Evolutionary conservation across 2,113 vertebrate species (phyloP).

Genomic region (Mustela nigripes): DNA sequence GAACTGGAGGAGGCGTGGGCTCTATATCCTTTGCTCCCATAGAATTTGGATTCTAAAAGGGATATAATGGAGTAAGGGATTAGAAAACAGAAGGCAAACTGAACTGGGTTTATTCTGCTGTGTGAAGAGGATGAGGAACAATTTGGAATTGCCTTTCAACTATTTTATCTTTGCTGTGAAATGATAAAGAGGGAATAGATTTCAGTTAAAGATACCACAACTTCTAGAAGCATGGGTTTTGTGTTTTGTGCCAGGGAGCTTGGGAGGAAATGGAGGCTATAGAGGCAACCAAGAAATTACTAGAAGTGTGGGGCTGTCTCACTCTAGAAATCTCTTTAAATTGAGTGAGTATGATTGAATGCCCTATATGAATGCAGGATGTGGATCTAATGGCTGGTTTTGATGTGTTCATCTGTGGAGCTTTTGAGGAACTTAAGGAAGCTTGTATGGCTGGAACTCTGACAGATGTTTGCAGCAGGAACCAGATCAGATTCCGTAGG

Average conservation of each 20-base stretch:
- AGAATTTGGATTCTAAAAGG: constrained; percentile 18
- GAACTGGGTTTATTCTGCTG: neutral
- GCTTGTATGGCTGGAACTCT: neutral
- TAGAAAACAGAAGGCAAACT: neutral
- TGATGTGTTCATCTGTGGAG: neutral
- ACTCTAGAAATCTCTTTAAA: neutral
- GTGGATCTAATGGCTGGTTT: neutral
- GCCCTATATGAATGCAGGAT: neutral
- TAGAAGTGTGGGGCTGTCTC: neutral
- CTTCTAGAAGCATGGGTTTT: neutral
- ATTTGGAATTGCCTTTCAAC: neutral
- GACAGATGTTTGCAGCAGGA: fast-evolving
- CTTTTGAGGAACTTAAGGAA: neutral
- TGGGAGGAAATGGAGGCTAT: neutral
- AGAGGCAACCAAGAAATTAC: neutral
- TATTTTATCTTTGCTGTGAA: neutral
- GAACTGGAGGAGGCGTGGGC: no score
- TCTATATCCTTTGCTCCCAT: neutral
- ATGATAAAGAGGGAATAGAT: neutral
- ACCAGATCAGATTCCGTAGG: neutral
- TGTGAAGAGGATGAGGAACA: neutral
- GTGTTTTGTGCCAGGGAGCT: neutral
- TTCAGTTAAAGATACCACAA: neutral
- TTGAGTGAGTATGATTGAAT: neutral
- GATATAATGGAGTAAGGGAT: neutral